Evolutionary conservation across 2,113 vertebrate genomes (phyloP).

Genomic region (Nymphicus hollandicus): DNA sequence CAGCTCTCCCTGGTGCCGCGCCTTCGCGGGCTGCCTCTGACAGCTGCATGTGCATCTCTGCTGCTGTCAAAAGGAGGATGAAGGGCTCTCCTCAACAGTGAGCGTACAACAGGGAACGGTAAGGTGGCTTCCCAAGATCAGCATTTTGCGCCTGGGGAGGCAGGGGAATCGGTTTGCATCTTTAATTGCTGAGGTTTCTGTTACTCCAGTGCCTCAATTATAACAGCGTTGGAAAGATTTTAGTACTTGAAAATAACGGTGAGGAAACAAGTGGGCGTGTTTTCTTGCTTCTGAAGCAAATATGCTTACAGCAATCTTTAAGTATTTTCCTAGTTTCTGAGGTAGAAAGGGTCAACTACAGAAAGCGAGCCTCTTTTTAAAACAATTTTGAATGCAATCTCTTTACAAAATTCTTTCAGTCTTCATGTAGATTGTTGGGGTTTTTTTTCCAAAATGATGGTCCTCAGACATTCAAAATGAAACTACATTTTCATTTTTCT

Average conservation of each 20-base stretch:
- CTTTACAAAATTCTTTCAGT: neutral
- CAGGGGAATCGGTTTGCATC: neutral
- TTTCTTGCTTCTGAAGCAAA: neutral
- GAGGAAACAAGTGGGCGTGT: neutral
- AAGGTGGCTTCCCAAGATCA: neutral
- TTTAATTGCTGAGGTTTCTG: neutral
- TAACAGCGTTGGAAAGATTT: neutral
- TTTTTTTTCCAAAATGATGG: neutral
- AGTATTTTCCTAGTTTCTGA: neutral
- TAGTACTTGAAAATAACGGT: neutral
- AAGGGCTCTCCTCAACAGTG: rapidly evolving
- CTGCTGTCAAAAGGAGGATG: neutral
- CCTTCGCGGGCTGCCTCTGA: neutral
- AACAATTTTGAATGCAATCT: neutral
- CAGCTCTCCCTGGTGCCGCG: rapidly evolving
- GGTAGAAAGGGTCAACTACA: neutral
- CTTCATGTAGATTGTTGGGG: neutral
- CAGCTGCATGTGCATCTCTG: neutral
- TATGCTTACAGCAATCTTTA: neutral
- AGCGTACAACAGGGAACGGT: rapidly evolving
- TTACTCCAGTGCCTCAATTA: neutral
- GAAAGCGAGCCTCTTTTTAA: neutral
- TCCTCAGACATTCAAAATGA: neutral
- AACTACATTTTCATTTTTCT: rapidly evolving
- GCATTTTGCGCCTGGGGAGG: neutral